A percentile compares a stretch with the other conserved stretches of the same genome.
Conservation (phyloP, 2,888 invertebrate species). For the Selenia dentaria region DNA sequence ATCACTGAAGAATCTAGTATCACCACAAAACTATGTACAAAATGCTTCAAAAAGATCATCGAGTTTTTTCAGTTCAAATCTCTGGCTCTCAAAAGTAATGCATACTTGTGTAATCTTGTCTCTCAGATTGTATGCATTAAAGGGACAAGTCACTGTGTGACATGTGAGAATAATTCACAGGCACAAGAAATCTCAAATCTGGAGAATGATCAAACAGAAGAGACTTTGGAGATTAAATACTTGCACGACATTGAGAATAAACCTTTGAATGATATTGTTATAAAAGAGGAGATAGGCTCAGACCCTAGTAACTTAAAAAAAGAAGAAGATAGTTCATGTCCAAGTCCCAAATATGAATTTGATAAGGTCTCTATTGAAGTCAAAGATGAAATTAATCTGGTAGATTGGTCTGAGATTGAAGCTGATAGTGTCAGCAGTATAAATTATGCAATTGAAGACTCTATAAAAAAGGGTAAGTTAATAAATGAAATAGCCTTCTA, state of each 20-base stretch:
- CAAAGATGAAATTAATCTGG: not conserved
- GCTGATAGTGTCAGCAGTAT: not conserved
- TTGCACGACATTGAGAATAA: not conserved
- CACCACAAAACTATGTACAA: conserved; percentile 56
- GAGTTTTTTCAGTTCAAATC: conserved; percentile 63
- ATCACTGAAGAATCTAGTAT: not conserved
- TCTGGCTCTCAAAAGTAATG: conserved; percentile 37
- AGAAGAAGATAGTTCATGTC: not conserved
- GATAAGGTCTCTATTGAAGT: not conserved
- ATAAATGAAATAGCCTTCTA: no score
- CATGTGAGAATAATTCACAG: not conserved
- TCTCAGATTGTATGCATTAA: not conserved
- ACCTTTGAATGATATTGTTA: not conserved
- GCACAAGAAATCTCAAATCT: not conserved
- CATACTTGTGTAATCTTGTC: not conserved
- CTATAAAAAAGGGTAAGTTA: not conserved
- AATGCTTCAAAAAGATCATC: conserved; percentile 61
- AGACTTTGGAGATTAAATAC: not conserved
- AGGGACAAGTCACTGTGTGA: not conserved
- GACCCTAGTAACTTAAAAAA: not conserved
- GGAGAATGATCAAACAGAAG: not conserved
- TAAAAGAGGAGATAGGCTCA: not conserved
- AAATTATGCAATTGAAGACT: not conserved
- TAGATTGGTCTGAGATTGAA: not conserved
- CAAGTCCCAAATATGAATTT: not conserved